These are phyloP conservation scores for Polietes domitor DNA, from an alignment of 2,888 invertebrate species.

Conservation along the genomic window DNA sequence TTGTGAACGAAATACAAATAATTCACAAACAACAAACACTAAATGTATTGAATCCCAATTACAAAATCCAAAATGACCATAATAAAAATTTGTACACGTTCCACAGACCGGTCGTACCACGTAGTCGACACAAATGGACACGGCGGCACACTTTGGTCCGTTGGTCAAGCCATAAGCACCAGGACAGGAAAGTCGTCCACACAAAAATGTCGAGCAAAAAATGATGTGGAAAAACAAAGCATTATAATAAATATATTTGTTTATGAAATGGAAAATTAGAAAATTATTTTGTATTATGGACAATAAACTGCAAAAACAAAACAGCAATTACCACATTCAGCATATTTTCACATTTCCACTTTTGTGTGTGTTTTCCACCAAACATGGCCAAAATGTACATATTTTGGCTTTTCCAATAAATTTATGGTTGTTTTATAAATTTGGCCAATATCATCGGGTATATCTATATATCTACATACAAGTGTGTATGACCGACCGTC, in stretches of 20 bases:
- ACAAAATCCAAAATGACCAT: conserved; percentile 56
- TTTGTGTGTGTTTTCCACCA: not conserved
- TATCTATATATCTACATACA: not conserved
- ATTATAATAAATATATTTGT: conserved; percentile 65
- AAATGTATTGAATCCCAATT: conserved; percentile 60
- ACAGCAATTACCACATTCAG: conserved; percentile 68
- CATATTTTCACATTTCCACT: conserved; percentile 66
- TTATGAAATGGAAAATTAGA: conserved; percentile 67
- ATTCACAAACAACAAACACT: conserved; percentile 45
- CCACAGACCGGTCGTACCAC: conserved; percentile 6
- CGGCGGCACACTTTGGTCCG: not conserved
- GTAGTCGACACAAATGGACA: conserved; percentile 5
- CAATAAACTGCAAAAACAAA: conserved; percentile 63
- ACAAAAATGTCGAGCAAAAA: conserved; percentile 16
- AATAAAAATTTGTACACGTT: conserved; percentile 62
- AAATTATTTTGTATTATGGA: conserved; percentile 61
- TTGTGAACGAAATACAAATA: conserved; percentile 43
- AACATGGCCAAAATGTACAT: not conserved
- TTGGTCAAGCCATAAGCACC: conserved; percentile 27
- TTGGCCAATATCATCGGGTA: conserved; percentile 31
- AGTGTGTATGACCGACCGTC: not conserved
- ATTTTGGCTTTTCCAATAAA: conserved; percentile 41
- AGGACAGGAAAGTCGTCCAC: conserved; percentile 8
- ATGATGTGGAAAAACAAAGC: too few relatives aligned
- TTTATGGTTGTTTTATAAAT: conserved; percentile 51